These are phyloP conservation scores for Eidolon helvum DNA, from an alignment of 2,113 vertebrate genomes.

Conservation along the genomic window DNA sequence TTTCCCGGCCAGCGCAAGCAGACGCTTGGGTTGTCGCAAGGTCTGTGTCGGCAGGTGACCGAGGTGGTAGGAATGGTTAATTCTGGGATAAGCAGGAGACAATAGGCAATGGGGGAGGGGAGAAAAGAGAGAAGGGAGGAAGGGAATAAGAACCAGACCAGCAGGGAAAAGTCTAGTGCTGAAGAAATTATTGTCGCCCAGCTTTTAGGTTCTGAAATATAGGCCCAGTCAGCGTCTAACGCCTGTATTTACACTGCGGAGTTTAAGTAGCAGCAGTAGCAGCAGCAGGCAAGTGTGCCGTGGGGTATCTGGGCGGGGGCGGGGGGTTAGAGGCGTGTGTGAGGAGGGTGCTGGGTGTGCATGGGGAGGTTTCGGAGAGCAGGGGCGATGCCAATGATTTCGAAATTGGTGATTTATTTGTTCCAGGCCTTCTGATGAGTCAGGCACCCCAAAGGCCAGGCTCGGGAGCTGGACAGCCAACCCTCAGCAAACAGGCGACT, in stretches of 20 bases:
- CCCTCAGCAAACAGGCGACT: not conserved
- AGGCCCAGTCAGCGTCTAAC: not conserved
- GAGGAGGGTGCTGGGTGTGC: not conserved
- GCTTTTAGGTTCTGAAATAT: not conserved
- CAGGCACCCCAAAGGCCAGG: no score
- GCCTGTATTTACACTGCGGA: not conserved
- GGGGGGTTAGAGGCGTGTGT: no score
- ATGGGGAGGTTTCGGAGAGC: no score
- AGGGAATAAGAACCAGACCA: not conserved
- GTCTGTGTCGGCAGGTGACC: not conserved
- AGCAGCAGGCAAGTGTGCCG: not conserved
- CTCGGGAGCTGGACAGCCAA: not conserved
- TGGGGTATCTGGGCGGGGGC: no score
- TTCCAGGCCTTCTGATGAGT: not conserved
- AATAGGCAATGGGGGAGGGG: not conserved
- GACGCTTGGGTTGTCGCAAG: not conserved
- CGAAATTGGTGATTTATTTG: not conserved
- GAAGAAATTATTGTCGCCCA: not conserved
- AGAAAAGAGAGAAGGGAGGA: no score
- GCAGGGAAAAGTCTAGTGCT: not conserved
- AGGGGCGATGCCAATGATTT: not conserved
- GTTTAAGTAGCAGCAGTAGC: not conserved
- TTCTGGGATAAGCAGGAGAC: not conserved
- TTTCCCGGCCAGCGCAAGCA: conserved; percentile 15
- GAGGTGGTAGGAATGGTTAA: not conserved